A percentile compares a stretch with the other conserved stretches of the same genome.
Evolutionary conservation across 1,140 invertebrate genomes (phyloP).

Genomic region (Ips typographus): DNA sequence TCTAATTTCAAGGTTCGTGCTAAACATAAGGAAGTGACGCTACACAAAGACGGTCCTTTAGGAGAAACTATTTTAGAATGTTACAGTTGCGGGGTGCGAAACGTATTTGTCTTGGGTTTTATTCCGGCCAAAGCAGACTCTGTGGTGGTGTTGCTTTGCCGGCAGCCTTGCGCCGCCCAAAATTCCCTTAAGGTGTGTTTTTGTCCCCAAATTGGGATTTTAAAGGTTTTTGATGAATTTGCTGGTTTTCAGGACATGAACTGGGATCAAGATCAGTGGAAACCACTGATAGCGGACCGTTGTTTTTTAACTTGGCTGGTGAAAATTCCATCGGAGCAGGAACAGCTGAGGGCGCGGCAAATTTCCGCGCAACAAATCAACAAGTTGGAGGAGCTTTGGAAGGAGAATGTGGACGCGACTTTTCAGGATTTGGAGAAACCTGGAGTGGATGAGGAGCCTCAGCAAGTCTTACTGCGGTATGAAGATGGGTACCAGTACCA

Average conservation of each 20-base stretch:
- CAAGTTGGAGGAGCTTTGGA: constrained; percentile 98
- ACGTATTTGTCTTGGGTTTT: constrained; percentile 98
- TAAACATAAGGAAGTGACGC: constrained; percentile 97
- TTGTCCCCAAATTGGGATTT: background rate
- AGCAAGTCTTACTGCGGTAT: constrained; percentile 76
- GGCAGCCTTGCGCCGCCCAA: constrained; percentile 96
- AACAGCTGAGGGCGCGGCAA: constrained; percentile 92
- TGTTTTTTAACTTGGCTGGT: constrained; percentile 96
- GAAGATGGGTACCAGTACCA: constrained; percentile 99
- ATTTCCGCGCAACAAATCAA: constrained; percentile 97
- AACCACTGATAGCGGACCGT: constrained; percentile 94
- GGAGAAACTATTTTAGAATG: constrained; percentile 98
- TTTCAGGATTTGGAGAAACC: constrained; percentile 98
- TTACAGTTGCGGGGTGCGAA: constrained; percentile 96
- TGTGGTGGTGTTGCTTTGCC: constrained; percentile 96
- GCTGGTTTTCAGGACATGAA: constrained; percentile 90
- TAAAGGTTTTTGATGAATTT: background rate
- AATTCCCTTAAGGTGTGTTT: constrained; percentile 63
- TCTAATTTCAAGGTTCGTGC: constrained; percentile 66
- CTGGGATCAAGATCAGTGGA: constrained; percentile 99
- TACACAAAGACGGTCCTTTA: constrained; percentile 96
- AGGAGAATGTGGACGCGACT: constrained; percentile 95
- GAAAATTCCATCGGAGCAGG: constrained; percentile 93
- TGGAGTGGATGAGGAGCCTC: constrained; percentile 95
- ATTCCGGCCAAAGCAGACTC: constrained; percentile 99